phyloP scores from a whole-genome alignment of 2,113 vertebrate species.

The Gopherus flavomarginatus region DNA sequence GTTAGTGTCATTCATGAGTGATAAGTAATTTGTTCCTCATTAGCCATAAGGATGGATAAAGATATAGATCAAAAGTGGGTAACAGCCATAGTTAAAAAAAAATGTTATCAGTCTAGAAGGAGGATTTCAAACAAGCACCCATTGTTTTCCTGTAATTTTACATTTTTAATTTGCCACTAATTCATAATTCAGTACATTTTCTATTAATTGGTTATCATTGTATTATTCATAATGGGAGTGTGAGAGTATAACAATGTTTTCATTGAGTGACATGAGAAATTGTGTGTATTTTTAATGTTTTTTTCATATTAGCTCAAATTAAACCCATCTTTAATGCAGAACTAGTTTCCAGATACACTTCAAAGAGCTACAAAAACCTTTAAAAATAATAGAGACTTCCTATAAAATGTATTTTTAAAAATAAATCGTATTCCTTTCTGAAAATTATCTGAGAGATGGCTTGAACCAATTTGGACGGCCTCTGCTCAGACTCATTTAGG shows the following conservation, averaged over 20 bases:
- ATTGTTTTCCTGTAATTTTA: constrained; percentile 55
- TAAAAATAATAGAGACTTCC: background rate
- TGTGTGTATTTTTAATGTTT: constrained; percentile 18
- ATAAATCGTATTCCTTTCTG: background rate
- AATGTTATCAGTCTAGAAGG: constrained; percentile 59
- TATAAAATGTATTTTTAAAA: background rate
- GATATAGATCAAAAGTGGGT: constrained; percentile 75
- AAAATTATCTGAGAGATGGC: background rate
- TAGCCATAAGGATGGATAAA: constrained; percentile 75
- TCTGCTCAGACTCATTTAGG: background rate
- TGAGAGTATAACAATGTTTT: constrained; percentile 50
- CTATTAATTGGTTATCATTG: constrained; percentile 38
- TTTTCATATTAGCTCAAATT: constrained; percentile 26
- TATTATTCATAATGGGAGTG: constrained; percentile 35
- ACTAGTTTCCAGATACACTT: background rate
- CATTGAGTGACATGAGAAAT: constrained; percentile 20
- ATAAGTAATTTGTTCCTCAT: constrained; percentile 84
- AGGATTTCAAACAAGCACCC: constrained; percentile 30
- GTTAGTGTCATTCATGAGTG: constrained; percentile 86
- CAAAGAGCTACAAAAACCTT: background rate
- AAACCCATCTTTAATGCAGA: constrained; percentile 14
- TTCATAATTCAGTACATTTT: constrained; percentile 58
- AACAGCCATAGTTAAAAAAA: constrained; percentile 62
- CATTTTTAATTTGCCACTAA: constrained; percentile 47
- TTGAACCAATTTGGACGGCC: background rate